These are phyloP conservation scores for Tragelaphus eurycerus DNA, from an alignment of 2,797 vertebrate genomes.

Conservation along the genomic window DNA sequence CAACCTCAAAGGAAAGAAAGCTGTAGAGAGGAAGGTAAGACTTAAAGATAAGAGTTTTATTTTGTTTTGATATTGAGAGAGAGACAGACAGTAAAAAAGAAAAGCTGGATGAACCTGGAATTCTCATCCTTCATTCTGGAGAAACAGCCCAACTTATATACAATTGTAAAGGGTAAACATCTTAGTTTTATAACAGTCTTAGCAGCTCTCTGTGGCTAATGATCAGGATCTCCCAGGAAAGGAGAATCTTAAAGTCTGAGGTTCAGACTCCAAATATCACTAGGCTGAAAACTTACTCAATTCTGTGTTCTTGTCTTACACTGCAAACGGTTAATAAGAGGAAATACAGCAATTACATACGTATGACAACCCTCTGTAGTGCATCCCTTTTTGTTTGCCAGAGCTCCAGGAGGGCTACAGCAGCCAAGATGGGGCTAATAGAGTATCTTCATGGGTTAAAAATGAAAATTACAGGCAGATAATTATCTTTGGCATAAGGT, in stretches of 20 bases:
- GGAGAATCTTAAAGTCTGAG: neutral
- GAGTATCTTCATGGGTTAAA: conserved; percentile 61
- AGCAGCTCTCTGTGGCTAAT: neutral
- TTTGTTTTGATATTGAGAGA: neutral
- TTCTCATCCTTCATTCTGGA: neutral
- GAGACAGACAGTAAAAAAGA: neutral
- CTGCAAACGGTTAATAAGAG: conserved; percentile 19
- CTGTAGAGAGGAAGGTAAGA: neutral
- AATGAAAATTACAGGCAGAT: conserved; percentile 66
- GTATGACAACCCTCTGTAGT: neutral
- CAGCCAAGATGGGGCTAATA: neutral
- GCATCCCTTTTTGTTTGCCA: neutral
- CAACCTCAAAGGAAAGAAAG: neutral
- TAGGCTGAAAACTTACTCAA: neutral
- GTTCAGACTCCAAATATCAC: conserved; percentile 19
- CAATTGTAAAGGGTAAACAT: neutral
- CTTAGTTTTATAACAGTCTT: conserved; percentile 4
- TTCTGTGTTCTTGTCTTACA: conserved; percentile 1
- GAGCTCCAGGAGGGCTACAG: neutral
- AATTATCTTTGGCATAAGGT: conserved; percentile 68
- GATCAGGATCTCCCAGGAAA: neutral
- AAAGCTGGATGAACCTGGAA: neutral
- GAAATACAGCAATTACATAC: neutral
- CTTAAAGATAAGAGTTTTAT: neutral
- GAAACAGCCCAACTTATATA: neutral